Percentiles rank a stretch among this genome's conserved stretches.
These are phyloP conservation scores for Turritopsis dohrnii DNA, from an alignment of 30 jellyfish, hydroid and myxozoan species.

Conservation along the genomic window DNA sequence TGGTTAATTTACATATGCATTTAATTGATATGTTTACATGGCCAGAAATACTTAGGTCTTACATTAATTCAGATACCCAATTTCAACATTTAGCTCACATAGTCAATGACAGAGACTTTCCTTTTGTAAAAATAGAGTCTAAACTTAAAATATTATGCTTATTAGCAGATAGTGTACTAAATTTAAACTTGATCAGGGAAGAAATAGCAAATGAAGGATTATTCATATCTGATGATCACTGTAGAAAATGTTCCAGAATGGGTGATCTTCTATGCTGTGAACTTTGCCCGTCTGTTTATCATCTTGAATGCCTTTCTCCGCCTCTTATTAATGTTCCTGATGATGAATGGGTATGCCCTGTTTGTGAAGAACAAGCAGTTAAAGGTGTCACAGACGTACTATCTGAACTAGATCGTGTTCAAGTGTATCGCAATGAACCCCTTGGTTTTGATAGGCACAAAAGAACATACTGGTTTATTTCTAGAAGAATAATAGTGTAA, in stretches of 20 bases:
- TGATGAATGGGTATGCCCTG: slow-evolving; percentile 95
- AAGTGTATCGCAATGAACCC: slow-evolving; percentile 72
- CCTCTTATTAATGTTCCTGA: slow-evolving; percentile 86
- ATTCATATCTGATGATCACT: slow-evolving; percentile 89
- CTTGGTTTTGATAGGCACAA: slow-evolving; percentile 88
- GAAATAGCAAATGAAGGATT: slow-evolving; percentile 88
- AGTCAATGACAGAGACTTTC: slow-evolving; percentile 65
- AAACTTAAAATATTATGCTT: slow-evolving; percentile 51
- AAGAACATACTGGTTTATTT: slow-evolving; percentile 79
- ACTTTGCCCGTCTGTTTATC: slow-evolving; percentile 93
- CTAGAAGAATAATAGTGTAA: slow-evolving; percentile 76
- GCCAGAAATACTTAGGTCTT: slow-evolving; percentile 89
- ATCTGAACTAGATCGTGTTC: slow-evolving; percentile 64
- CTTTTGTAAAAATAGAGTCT: slow-evolving; percentile 64
- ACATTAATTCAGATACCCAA: slow-evolving; percentile 55
- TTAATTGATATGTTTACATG: slow-evolving; percentile 82
- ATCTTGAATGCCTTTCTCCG: slow-evolving; percentile 87
- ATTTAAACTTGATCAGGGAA: slow-evolving; percentile 63
- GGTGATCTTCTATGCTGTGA: slow-evolving; percentile 94
- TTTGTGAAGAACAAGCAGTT: slow-evolving; percentile 78
- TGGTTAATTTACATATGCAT: slow-evolving; percentile 71
- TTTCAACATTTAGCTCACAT: slow-evolving; percentile 48
- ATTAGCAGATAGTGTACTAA: slow-evolving; percentile 53
- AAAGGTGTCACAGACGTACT: slow-evolving; percentile 86
- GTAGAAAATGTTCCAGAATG: slow-evolving; percentile 93